These are phyloP conservation scores for Diogma glabrata DNA, from an alignment of 2,888 invertebrate genomes.

Conservation along the genomic window DNA sequence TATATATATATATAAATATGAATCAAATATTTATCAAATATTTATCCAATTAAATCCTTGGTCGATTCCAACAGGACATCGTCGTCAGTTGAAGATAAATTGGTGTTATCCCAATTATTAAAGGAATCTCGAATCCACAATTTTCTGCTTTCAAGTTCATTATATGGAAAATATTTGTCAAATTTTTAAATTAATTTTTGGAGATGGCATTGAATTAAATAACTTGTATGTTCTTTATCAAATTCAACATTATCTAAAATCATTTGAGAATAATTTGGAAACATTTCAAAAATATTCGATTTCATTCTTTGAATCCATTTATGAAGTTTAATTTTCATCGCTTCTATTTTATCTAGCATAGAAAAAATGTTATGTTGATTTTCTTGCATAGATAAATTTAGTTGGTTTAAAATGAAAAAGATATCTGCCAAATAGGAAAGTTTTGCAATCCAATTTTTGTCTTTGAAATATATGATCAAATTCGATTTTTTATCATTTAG, in stretches of 20 bases:
- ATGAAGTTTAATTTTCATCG: background rate
- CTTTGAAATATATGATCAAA: background rate
- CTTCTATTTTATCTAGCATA: constrained; percentile 1
- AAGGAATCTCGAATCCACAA: background rate
- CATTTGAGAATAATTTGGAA: constrained; percentile 8
- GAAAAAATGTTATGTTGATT: background rate
- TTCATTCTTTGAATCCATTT: background rate
- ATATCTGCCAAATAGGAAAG: constrained; percentile 6
- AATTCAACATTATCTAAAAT: background rate
- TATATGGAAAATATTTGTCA: background rate
- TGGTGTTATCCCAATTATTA: no score
- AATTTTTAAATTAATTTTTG: constrained; percentile 9
- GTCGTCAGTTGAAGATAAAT: no score
- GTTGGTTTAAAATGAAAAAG: background rate
- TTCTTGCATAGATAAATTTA: background rate
- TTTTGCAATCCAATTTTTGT: constrained; percentile 6
- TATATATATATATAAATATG: no score
- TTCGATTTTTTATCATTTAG: background rate
- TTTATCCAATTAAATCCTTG: no score
- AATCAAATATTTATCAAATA: no score
- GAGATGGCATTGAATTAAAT: constrained; percentile 9
- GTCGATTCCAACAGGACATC: no score
- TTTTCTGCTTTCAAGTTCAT: background rate
- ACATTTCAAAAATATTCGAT: constrained; percentile 10
- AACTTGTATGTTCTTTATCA: background rate